Base-by-base conservation (phyloP, 2,113 vertebrate species). In the Odontesthes bonariensis region DNA sequence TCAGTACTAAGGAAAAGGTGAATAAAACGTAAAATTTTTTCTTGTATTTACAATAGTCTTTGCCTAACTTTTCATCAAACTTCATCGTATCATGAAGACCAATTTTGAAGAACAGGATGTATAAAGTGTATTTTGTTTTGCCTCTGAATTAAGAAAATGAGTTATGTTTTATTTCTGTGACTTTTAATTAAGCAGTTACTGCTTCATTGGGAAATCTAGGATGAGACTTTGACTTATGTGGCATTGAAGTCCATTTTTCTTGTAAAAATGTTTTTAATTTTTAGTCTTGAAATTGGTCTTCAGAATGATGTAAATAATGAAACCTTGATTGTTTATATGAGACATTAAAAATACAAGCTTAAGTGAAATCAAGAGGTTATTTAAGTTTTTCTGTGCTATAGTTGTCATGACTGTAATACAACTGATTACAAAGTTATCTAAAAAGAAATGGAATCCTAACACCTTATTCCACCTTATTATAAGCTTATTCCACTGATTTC, bases 251-350 rank as follows among this genome's bases (percentile, higher is more conserved):
- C 0, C 60, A 22, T 17, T 31, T 13, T 8, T 27, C 13, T 69
- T 84, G 62, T 77, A 77, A 81, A 75, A 82, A 56, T 57, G 49
- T 31, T 55, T 79, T 68, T 55, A 55, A 20, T 17, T 4, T 53
- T 73, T n/a, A 20, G 22, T 53, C 14, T 75, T 17, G 42, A n/a
- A 11, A 49, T 49, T 47, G 40, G 59, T 54, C 5, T 61, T 58
- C 10, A 1, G 12, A 14, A 19, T n/a, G 1, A 58, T 58, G 44
- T 66, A 38, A 77, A 65, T 54, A 55, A 58, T 8, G 13, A 11
- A 59, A 12, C 1, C 35, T 6, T 19, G 17, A 14, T 32, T 20
- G 17, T 6, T 10, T n/a, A 38, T 38, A 2, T 38, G 7, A 14
- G 42, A 44, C 42, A 44, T n/a, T 10, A 22, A 40, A 40, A 22